Evolutionary conservation across 2,888 invertebrate species (phyloP).

Genomic region (Phalera bucephala): DNA sequence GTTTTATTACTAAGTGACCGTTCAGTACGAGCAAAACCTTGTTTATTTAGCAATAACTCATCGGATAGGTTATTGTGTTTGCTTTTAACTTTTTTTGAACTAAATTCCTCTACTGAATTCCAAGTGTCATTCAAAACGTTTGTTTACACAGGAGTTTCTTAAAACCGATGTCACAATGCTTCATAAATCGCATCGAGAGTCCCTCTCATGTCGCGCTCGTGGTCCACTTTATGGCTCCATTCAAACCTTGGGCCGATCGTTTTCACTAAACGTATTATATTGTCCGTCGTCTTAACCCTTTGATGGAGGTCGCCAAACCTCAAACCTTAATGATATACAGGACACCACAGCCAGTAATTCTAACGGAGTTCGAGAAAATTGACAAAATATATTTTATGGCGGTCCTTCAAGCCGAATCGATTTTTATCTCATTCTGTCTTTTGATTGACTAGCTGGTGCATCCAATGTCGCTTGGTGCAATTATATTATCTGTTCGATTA

Average conservation of each 20-base stretch:
- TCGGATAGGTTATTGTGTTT: neutral
- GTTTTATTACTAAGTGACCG: no score
- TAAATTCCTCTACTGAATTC: conserved; percentile 2
- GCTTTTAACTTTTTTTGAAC: neutral
- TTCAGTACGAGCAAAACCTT: neutral
- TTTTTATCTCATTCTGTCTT: conserved; percentile 65
- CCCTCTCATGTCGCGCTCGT: conserved; percentile 41
- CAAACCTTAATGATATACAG: conserved; percentile 67
- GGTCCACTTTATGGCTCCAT: conserved; percentile 71
- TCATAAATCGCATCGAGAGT: conserved; percentile 58
- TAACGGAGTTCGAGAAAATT: conserved; percentile 59
- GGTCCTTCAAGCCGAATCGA: conserved; percentile 64
- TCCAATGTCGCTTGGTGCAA: conserved; percentile 5
- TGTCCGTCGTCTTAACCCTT: conserved; percentile 39
- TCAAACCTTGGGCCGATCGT: conserved; percentile 54
- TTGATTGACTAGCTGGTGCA: conserved; percentile 25
- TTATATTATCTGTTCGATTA: no score
- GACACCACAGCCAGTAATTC: conserved; percentile 59
- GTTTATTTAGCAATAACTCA: conserved; percentile 2
- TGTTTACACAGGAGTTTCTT: conserved; percentile 67
- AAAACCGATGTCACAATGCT: conserved; percentile 61
- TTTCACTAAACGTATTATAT: conserved; percentile 61
- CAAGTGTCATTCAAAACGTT: conserved; percentile 32
- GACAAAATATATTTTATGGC: conserved; percentile 75
- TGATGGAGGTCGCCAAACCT: conserved; percentile 66